Base-by-base conservation (phyloP, 2,113 vertebrate genomes). In the Hyaena hyaena region DNA sequence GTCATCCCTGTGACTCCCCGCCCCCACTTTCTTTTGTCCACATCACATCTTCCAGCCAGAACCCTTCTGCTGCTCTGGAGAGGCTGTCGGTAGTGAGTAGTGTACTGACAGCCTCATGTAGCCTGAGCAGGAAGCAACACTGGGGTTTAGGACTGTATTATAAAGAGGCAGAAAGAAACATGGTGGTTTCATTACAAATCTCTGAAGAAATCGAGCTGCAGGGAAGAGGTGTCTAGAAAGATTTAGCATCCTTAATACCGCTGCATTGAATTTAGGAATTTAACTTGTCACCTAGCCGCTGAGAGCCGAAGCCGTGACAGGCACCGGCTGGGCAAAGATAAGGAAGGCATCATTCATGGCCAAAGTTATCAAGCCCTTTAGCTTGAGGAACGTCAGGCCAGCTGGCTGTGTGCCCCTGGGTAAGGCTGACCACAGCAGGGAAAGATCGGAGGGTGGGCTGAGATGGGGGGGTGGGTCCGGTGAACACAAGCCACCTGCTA, bases 131-230 rank as follows among this genome's bases (percentile, higher is more conserved):
- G 63, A 63, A 45, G 85, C 65, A 21, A 53, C 10, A 31, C 17
- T 19, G 4, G 5, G 85, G 50, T 5, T 65, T 31, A 21, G 39
- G 48, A n/a, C 50, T 10, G 12, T 43, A 81, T 79, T 24, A 10
- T 2, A n/a, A 33, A 33, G 74, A 79, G 15, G 79, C 65, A 83
- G 86, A 97, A 93, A 93, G 88, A 92, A 83, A 89, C 86, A 4
- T 1, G 7, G 48, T 43, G 48, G 53, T 79, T 77, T 93, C 35
- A 3, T 76, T 39, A 50, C 73, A 76, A 68, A 66, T 11, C 77
- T 94, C n/a, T 76, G 76, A 68, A 19, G 45, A 39, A 81, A 92
- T 71, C 5, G 28, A 89, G 80, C 68, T 73, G 9, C 61, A 11
- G 14, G 45, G 58, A 87, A 95, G 66, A 93, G 74, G 48, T 1